Evolutionary conservation across 2,888 invertebrate species (phyloP), one percentile per base, ranked within the genome.

Genomic region (Apoda limacodes): DNA sequence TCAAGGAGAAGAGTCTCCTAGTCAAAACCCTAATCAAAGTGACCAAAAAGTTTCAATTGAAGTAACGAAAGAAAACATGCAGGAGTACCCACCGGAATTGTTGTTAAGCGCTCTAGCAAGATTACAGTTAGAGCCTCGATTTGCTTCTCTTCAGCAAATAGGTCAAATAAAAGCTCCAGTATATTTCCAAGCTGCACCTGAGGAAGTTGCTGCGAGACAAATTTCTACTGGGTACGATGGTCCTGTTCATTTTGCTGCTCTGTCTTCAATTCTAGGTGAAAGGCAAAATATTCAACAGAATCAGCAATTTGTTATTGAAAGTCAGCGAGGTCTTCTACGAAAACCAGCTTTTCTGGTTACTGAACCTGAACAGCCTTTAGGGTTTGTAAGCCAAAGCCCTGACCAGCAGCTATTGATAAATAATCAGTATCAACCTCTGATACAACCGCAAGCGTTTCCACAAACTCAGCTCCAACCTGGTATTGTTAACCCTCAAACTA

Each of bases 21-120:
- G 50, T 13, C 35, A 36, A 4, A 43, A 45, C 25, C 31, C 46
- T 9, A 28, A 48, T 22, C 46, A 50, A 3, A 53, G 55, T 9
- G 45, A 56, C 31, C 60, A 54, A 27, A 65, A 64, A 30, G 63
- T 63, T 1, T 54, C 69, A 1, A 68, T 78, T 9, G 78, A 80
- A 60, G 60, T 78, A 0, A 48, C 74, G 0, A 74, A 61, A 26
- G 74, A 76, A 39, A 74, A 70, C 3, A 40, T 78, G 2, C 70
- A 75, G 38, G 74, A 76, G 40, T 75, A 62, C 14, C 72, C 76
- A 9, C 63, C 74, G 11, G 75, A 78, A 40, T 34, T 78, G 9
- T 75, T 67, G 43, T 46, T 80, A 2, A 64, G 55, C 31, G 66
- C 76, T 1, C 37, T 80, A 9, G 60, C 71, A 9, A 78, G 76